Evolutionary conservation across 1,140 invertebrate species (phyloP), one percentile per base, ranked within the genome.

Genomic region (Drosophila asahinai): DNA sequence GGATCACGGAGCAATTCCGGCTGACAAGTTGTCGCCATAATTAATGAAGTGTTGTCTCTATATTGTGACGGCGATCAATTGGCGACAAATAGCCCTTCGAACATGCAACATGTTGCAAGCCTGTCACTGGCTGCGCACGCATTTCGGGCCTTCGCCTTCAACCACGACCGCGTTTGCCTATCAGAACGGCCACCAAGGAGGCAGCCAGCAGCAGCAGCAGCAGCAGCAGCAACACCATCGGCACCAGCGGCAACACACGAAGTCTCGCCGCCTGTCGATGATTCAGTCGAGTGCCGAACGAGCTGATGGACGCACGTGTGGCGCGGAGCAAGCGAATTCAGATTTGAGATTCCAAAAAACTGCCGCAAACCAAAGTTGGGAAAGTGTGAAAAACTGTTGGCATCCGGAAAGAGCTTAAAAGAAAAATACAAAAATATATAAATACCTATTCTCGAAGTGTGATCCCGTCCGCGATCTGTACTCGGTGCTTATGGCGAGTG

Each of bases 211-310:
- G 55, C 54, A 40, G 36, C 42, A 42, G 38, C 78, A 64, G 55
- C 59, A 77, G 3, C 61, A 72, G 25, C 43, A 51, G 9, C 62
- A 74, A 19, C 19, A 19, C 19, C 19, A 19, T 19, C 19, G 19
- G 38, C 78, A 64, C 49, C 59, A 77, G 3, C 61, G 66, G 74
- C 73, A 57, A 45, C 74, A 62, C 74, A 58, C 59, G 72, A 75
- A 49, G 38, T 25, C 45, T 19, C 25, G 25, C 27, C 75, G 57
- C 59, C 49, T 55, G 65, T 45, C 67, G 70, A 73, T 73, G 73
- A 77, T 68, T 81, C 84, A 87, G 84, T 87, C 86, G 84, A 90
- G 78, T 90, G 58, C 86, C 84, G 84, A 87, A 79, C 86, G 84
- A 89, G 84, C 86, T 84, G 77, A 66, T 62, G 45, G 64, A 78